A percentile compares a stretch with the other conserved stretches of the same genome.
These are phyloP conservation scores for Coracopsis vasa DNA, from an alignment of 2,113 vertebrate species.

Conservation along the genomic window DNA sequence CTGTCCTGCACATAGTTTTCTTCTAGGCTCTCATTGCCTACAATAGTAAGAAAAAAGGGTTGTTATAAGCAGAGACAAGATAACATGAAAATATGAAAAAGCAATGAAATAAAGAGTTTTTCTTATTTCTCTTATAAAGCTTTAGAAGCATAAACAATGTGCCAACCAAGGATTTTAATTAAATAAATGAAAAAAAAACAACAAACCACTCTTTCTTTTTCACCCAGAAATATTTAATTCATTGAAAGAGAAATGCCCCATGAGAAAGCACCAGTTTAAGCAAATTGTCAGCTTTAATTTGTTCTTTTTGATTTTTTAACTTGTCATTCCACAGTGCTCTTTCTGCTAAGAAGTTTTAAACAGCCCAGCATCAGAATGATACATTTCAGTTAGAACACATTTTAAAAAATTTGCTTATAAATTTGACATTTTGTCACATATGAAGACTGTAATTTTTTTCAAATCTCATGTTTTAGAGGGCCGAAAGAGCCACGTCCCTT, in stretches of 20 bases:
- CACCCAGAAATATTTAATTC: neutral
- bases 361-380: neutral
- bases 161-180: neutral
- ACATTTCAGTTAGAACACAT: neutral
- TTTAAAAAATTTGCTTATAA: neutral
- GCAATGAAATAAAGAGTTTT: fast-evolving
- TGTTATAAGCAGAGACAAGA: neutral
- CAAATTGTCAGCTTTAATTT: neutral
- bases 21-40: conserved; percentile 92
- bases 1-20: conserved; percentile 98
- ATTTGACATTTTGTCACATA: neutral
- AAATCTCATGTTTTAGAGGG: neutral
- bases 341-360: neutral
- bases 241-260: neutral
- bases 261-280: neutral
- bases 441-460: neutral
- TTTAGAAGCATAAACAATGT: neutral
- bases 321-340: neutral
- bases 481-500: neutral
- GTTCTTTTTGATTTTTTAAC: neutral
- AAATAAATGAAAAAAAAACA: neutral
- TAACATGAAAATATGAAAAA: neutral
- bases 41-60: neutral
- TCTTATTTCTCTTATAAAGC: neutral
- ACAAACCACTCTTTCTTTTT: fast-evolving